phyloP scores from a whole-genome alignment of 1,140 invertebrate genomes.

The Chionoecetes opilio region DNA sequence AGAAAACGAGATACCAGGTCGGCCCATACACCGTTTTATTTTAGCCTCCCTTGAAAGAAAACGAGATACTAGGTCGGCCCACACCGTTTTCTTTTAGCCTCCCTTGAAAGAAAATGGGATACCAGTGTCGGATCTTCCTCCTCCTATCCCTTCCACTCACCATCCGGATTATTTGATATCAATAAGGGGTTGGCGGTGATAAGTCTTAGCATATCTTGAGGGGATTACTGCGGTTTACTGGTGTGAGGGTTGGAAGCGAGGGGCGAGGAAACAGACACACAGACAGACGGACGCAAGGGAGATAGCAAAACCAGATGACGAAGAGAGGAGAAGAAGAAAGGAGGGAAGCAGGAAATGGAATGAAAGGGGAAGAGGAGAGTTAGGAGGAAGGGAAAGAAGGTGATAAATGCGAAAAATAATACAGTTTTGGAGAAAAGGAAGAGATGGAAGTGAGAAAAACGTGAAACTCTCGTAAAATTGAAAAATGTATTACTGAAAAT shows the following conservation, averaged over 20 bases:
- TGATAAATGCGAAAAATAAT: not conserved
- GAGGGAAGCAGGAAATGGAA: not conserved
- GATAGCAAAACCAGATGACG: not conserved
- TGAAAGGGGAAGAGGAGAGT: not conserved
- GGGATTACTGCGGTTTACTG: not conserved
- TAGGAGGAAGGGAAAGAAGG: not conserved
- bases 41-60: too few relatives aligned
- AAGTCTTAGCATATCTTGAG: slow-evolving; percentile 6
- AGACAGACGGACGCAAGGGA: not conserved
- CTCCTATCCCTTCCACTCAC: not conserved
- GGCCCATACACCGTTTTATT: too few relatives aligned
- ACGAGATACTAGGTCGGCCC: too few relatives aligned
- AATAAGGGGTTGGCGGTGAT: not conserved
- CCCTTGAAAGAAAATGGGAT: too few relatives aligned
- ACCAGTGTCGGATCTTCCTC: not conserved
- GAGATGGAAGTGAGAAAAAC: too few relatives aligned
- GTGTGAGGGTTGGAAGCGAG: not conserved
- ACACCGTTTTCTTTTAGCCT: too few relatives aligned
- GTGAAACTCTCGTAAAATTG: too few relatives aligned
- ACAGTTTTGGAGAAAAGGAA: not conserved
- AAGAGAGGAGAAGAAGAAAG: not conserved
- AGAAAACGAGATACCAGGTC: too few relatives aligned
- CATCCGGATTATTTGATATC: slow-evolving; percentile 30
- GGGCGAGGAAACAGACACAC: not conserved
- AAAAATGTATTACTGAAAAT: too few relatives aligned